These are phyloP conservation scores for Coregonus sp. DNA, from an alignment of 2,797 vertebrate species.

Conservation along the genomic window DNA sequence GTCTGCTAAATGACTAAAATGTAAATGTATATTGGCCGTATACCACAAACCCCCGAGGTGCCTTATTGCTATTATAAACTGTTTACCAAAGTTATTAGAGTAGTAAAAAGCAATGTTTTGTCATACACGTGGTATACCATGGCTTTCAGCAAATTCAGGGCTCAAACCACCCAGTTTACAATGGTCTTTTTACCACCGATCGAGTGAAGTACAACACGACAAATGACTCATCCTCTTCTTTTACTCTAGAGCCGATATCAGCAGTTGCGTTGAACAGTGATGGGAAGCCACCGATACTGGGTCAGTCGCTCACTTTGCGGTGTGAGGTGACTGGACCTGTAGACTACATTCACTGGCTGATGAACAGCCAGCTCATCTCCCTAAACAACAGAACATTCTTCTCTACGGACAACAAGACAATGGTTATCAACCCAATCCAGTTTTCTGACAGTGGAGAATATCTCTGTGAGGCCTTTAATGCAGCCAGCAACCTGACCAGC, in stretches of 20 bases:
- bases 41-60: no score
- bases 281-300: constrained; percentile 29
- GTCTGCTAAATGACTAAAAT: no score
- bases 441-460: constrained; percentile 42
- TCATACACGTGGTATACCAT: no score
- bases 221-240: not conserved
- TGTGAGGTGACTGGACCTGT: constrained; percentile 39
- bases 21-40: no score
- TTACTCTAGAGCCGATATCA: constrained; percentile 41
- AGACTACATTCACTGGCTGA: constrained; percentile 46
- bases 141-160: no score
- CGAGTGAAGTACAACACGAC: not conserved
- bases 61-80: no score
- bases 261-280: constrained; percentile 11
- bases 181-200: not conserved
- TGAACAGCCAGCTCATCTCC: constrained; percentile 12
- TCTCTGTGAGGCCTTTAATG: constrained; percentile 42
- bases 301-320: constrained; percentile 32
- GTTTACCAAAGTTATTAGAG: no score
- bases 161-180: no score
- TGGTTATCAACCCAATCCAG: constrained; percentile 37
- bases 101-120: no score
- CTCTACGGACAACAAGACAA: constrained; percentile 36
- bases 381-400: constrained; percentile 25
- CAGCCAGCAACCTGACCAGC: constrained; percentile 41